These are phyloP conservation scores for Trissolcus basalis DNA, from an alignment of 1,140 invertebrate genomes.

Conservation along the genomic window DNA sequence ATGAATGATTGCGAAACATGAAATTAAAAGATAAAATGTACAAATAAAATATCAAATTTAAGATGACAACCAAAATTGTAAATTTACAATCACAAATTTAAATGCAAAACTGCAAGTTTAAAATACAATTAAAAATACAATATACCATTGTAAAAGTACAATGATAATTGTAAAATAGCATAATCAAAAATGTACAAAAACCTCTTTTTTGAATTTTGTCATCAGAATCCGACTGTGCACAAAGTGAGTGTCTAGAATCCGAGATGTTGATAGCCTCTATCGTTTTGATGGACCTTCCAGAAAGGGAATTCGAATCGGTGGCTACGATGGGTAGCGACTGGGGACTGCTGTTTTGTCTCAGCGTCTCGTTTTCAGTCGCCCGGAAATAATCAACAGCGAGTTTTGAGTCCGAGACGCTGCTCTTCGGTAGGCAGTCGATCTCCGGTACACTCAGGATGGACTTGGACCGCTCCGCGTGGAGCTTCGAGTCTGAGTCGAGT, in stretches of 20 bases:
- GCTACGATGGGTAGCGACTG: slow-evolving; percentile 65
- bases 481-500: slow-evolving; percentile 87
- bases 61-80: no score
- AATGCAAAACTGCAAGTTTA: no score
- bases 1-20: no score
- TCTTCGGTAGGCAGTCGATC: slow-evolving; percentile 77
- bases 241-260: slow-evolving; percentile 80
- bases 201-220: slow-evolving; percentile 76
- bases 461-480: slow-evolving; percentile 81
- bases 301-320: slow-evolving; percentile 67
- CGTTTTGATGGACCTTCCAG: slow-evolving; percentile 62
- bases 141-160: no score
- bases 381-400: slow-evolving; percentile 83
- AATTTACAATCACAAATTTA: no score
- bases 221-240: slow-evolving; percentile 77
- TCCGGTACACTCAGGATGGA: slow-evolving; percentile 78
- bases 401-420: slow-evolving; percentile 88
- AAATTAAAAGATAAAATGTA: no score
- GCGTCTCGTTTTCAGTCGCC: slow-evolving; percentile 62
- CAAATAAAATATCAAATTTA: no score
- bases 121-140: no score
- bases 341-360: slow-evolving; percentile 65
- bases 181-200: slow-evolving; percentile 23
- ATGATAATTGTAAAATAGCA: no score
- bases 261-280: slow-evolving; percentile 76